phyloP scores from a whole-genome alignment of 2,113 vertebrate species.

The Taxidea taxus region DNA sequence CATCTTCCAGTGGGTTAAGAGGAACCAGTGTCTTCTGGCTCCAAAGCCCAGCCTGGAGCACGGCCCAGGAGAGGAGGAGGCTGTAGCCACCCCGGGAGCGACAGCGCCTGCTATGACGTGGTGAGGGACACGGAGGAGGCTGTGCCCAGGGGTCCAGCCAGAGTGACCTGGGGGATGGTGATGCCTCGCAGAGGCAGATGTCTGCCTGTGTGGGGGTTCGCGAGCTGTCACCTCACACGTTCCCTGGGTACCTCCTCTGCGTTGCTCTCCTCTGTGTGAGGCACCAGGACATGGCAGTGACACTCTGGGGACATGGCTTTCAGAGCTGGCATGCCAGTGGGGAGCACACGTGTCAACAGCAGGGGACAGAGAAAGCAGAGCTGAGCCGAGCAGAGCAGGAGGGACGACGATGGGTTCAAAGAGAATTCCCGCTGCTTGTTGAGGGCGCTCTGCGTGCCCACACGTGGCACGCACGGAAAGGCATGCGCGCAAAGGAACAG shows the following conservation, averaged over 20 bases:
- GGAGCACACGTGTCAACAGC: no score
- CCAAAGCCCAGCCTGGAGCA: background rate
- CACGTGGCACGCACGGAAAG: no score
- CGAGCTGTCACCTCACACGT: rapidly evolving
- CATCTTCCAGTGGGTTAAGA: background rate
- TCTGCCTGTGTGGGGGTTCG: no score
- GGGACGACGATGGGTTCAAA: rapidly evolving
- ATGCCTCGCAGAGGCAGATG: background rate
- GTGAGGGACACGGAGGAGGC: background rate
- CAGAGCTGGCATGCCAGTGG: rapidly evolving
- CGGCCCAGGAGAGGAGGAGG: no score
- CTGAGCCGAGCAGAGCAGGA: background rate
- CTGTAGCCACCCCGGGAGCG: rapidly evolving
- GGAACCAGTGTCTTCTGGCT: background rate
- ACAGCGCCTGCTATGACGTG: rapidly evolving
- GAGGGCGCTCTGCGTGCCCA: rapidly evolving
- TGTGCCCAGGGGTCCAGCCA: background rate
- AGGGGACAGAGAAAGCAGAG: background rate
- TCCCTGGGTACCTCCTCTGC: rapidly evolving
- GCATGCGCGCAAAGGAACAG: rapidly evolving
- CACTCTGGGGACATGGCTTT: background rate
- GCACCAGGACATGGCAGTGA: background rate
- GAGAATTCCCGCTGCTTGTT: background rate
- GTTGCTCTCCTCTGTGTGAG: background rate
- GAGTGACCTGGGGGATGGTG: rapidly evolving